A percentile compares a stretch with the other conserved stretches of the same genome.
These are phyloP conservation scores for Cinclus mexicanus DNA, from an alignment of 2,113 vertebrate species.

Conservation along the genomic window DNA sequence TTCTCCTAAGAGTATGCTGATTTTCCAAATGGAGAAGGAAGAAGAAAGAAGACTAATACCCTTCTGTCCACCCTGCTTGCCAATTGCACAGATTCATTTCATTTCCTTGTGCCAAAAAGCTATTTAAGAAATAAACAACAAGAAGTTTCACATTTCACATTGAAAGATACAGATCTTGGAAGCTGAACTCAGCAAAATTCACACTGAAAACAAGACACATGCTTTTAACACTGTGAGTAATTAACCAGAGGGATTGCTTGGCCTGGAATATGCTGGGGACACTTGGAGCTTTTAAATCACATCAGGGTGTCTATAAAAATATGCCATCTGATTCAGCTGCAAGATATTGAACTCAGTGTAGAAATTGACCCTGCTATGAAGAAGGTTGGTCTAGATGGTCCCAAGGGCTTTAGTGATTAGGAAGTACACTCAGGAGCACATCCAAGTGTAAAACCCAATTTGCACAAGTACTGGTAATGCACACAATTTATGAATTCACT, in stretches of 20 bases:
- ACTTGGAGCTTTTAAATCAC: neutral
- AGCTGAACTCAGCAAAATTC: slow-evolving; percentile 35
- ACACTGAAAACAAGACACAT: neutral
- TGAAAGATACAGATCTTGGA: neutral
- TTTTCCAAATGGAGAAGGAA: neutral
- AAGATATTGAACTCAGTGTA: neutral
- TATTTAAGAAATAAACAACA: neutral
- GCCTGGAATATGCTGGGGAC: neutral
- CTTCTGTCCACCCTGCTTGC: neutral
- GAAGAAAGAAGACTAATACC: neutral
- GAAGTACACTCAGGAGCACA: neutral
- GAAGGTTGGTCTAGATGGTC: neutral
- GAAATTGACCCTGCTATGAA: neutral
- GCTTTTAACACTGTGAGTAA: slow-evolving; percentile 9
- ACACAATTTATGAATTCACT: neutral
- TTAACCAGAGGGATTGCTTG: neutral
- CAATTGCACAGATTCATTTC: neutral
- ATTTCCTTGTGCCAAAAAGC: neutral
- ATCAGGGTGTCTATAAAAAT: neutral
- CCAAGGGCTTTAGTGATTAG: neutral
- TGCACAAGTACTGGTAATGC: neutral
- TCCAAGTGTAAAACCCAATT: neutral
- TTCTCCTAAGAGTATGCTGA: neutral
- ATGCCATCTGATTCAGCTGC: neutral
- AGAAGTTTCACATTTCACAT: neutral